phyloP scores from a whole-genome alignment of 2,888 invertebrate genomes.

The Cheilosia scutellata region DNA sequence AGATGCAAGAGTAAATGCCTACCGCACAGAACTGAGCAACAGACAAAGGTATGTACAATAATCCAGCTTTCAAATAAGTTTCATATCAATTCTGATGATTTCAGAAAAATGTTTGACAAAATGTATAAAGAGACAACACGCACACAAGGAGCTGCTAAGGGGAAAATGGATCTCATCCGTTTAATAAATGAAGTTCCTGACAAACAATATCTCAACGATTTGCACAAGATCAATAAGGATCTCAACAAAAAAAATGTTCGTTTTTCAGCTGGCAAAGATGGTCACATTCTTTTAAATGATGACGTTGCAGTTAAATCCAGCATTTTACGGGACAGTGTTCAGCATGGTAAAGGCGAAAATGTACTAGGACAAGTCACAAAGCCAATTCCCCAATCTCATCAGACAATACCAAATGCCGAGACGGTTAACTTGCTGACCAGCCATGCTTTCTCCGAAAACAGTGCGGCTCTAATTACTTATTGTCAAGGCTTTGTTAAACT shows the following conservation, averaged over 20 bases:
- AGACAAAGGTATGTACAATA: conserved; percentile 78
- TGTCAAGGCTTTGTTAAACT: background rate
- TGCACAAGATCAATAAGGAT: conserved; percentile 79
- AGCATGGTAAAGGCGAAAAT: conserved; percentile 80
- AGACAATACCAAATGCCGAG: conserved; percentile 25
- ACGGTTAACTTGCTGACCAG: conserved; percentile 19
- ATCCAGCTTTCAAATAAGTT: too few relatives aligned
- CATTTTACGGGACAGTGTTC: conserved; percentile 80
- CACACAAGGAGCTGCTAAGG: conserved; percentile 77
- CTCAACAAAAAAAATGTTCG: conserved; percentile 79
- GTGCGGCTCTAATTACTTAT: conserved; percentile 10
- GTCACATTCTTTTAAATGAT: conserved; percentile 80
- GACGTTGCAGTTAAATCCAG: conserved; percentile 78
- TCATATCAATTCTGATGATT: background rate
- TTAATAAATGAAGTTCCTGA: conserved; percentile 81
- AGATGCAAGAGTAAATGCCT: conserved; percentile 77
- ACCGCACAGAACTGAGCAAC: conserved; percentile 79
- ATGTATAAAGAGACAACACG: conserved; percentile 80
- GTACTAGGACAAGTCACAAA: conserved; percentile 78
- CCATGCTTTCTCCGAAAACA: conserved; percentile 26
- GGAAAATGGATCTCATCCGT: conserved; percentile 81
- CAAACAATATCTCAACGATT: conserved; percentile 81
- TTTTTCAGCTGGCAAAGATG: conserved; percentile 79
- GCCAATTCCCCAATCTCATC: conserved; percentile 77
- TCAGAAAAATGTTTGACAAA: conserved; percentile 81